Base-by-base conservation (phyloP, 2,797 vertebrate species). In the Coccyzus lansbergi region DNA sequence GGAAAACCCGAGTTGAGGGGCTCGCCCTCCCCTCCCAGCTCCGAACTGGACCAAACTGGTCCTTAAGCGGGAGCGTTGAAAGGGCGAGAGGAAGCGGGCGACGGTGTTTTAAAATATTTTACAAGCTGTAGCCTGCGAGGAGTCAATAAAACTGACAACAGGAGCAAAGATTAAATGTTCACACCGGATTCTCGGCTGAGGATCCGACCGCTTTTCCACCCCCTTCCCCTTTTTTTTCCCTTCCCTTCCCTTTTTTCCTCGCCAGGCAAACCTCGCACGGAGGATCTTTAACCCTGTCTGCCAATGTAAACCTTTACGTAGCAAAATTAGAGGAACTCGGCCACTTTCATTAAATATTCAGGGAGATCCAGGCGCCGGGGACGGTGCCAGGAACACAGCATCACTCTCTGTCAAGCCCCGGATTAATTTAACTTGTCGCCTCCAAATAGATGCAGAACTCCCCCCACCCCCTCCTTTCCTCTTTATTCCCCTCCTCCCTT, bases 251-350 rank as follows among this genome's bases (percentile, higher is more conserved):
- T 95, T 95, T 93, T 95, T 93, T 69, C 93, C 72, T 64, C 83
- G 12, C 46, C 94, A 95, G 80, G 88, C 92, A 84, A 86, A 88
- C 79, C 97, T 96, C 94, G 77, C 93, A 62, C 64, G 76, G 72
- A 86, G 92, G 96, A 86, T 79, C 90, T 97, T 98, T 97, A 97
- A 97, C 97, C 97, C 95, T 95, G 94, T 63, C 97, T 97, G 96
- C 93, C 94, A 97, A 96, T 96, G 97, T 98, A 98, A 98, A 98
- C 97, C 98, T 98, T 97, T 97, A 97, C 96, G 96, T 96, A 98
- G 97, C 93, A 97, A 97, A 98, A 98, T 98, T 97, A 98, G 92
- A 97, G 93, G 55, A 96, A 90, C 91, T 93, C 92, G 75, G 53
- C 64, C 91, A 96, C 96, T 97, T 96, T 93, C 98, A 97, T 98